These are phyloP conservation scores for Charaxes varanes DNA, from an alignment of 1,140 invertebrate genomes.

Conservation along the genomic window DNA sequence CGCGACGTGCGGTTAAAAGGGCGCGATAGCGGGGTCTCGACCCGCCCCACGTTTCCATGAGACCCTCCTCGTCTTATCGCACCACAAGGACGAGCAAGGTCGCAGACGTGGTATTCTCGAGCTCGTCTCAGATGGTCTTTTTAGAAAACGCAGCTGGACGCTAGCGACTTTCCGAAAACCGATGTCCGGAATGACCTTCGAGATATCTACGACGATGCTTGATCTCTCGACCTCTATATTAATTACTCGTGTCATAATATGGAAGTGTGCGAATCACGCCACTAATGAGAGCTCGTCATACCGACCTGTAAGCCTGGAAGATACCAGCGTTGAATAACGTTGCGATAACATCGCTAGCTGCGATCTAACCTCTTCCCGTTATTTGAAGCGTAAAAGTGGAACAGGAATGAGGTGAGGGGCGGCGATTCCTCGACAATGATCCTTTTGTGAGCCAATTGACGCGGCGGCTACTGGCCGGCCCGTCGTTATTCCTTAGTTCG, in stretches of 20 bases:
- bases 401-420: no score
- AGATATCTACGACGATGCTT: conserved; percentile 22
- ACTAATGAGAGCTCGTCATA: background rate
- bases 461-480: no score
- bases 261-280: conserved; percentile 26
- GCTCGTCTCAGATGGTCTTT: background rate
- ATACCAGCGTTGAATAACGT: no score
- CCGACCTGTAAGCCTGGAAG: no score
- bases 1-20: conserved; percentile 42
- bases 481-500: no score
- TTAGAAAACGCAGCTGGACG: background rate
- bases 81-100: conserved; percentile 57
- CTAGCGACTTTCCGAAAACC: background rate
- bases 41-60: conserved; percentile 39
- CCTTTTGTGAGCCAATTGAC: no score
- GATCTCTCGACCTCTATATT: conserved; percentile 29
- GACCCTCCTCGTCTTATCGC: conserved; percentile 38
- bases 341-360: no score
- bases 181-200: conserved; percentile 41
- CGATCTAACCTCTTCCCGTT: no score
- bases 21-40: conserved; percentile 60
- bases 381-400: no score
- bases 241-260: conserved; percentile 23
- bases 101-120: conserved; percentile 29
- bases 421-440: no score